Evolutionary conservation across 2,113 vertebrate species (phyloP).

Genomic region (Mustelus asterias): DNA sequence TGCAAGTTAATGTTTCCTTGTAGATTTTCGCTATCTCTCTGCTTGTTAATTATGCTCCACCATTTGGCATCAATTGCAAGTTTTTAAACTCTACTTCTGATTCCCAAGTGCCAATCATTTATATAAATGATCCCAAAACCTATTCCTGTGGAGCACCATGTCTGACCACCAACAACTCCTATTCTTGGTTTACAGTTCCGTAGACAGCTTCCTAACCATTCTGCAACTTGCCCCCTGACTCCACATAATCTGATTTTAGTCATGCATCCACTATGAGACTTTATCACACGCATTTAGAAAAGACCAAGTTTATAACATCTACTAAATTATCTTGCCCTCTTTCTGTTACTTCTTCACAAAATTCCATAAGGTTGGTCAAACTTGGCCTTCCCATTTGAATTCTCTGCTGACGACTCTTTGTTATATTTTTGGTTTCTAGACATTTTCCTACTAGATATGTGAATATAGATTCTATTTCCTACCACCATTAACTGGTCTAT

Average conservation of each 20-base stretch:
- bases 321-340: too few relatives aligned
- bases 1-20: not conserved
- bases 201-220: not conserved
- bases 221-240: not conserved
- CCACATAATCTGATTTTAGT: not conserved
- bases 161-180: not conserved
- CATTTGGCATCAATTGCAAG: not conserved
- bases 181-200: not conserved
- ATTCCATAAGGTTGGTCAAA: not conserved
- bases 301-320: not conserved
- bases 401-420: not conserved
- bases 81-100: not conserved
- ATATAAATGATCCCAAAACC: not conserved
- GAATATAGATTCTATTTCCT: too few relatives aligned
- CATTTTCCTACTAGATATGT: too few relatives aligned
- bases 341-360: not conserved
- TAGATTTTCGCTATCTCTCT: not conserved
- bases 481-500: too few relatives aligned
- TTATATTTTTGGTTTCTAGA: too few relatives aligned
- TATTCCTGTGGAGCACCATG: not conserved
- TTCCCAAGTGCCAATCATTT: not conserved
- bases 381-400: not conserved
- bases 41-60: not conserved
- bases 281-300: not conserved
- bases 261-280: not conserved